phyloP scores from a whole-genome alignment of 2,797 vertebrate genomes.

The Mus minutoides region DNA sequence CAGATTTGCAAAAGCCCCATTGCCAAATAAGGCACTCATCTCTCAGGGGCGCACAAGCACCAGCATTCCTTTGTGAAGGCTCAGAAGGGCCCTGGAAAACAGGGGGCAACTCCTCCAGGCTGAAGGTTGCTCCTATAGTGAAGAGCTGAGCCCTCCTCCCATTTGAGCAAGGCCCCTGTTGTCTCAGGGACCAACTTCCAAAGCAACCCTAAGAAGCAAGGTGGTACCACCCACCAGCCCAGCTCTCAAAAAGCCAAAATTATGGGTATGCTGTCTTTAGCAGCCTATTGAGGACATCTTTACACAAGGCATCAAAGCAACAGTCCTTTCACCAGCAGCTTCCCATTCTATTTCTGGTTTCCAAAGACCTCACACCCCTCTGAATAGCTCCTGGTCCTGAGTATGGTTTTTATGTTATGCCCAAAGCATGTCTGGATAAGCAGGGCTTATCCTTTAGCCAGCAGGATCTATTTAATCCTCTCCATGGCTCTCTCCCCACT shows the following conservation, averaged over 20 bases:
- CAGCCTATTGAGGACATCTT: conserved; percentile 47
- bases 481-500: neutral
- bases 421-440: conserved; percentile 66
- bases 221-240: conserved; percentile 30
- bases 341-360: conserved; percentile 46
- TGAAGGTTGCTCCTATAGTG: neutral
- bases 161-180: neutral
- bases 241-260: neutral
- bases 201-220: conserved; percentile 38
- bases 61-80: conserved; percentile 36
- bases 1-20: conserved; percentile 50
- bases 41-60: conserved; percentile 9
- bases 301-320: conserved; percentile 61
- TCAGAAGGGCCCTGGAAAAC: conserved; percentile 38
- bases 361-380: conserved; percentile 45
- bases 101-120: no score
- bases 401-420: conserved; percentile 49
- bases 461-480: conserved; percentile 57
- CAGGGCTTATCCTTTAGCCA: conserved; percentile 28
- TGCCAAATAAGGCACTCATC: conserved; percentile 44
- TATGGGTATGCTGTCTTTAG: conserved; percentile 12
- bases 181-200: neutral
- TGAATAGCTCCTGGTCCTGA: neutral
- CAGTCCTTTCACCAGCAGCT: conserved; percentile 6
- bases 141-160: neutral